Percentiles rank a stretch among this genome's conserved stretches.
Conservation (phyloP, 2,797 vertebrate genomes). For the Micrastur ruficollis region DNA sequence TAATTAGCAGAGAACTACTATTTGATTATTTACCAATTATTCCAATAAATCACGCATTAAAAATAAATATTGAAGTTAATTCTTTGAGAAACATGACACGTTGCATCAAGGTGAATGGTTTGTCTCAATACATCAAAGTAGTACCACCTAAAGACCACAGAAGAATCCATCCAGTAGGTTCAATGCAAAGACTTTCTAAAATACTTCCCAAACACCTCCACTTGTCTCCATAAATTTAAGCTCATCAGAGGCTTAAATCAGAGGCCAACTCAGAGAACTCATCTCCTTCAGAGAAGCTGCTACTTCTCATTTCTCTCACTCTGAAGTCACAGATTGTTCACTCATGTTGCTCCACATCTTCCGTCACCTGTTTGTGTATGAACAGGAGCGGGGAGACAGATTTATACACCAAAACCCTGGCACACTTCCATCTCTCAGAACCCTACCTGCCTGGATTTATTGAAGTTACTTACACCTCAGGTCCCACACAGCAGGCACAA, state of each 20-base stretch:
- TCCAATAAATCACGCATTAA: neutral
- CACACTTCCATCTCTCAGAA: neutral
- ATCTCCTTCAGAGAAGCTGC: neutral
- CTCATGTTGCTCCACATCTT: neutral
- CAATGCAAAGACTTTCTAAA: neutral
- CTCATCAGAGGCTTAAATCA: neutral
- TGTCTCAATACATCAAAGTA: neutral
- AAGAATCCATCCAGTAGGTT: neutral
- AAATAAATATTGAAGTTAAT: neutral
- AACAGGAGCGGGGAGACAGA: neutral
- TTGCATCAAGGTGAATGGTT: neutral
- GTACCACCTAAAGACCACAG: neutral
- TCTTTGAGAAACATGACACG: neutral
- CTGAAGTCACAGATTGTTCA: neutral
- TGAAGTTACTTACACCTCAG: neutral
- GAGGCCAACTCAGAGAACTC: neutral
- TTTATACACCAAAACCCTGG: neutral
- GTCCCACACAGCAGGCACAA: neutral
- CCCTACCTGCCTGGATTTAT: neutral
- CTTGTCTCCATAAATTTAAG: neutral
- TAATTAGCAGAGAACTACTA: neutral
- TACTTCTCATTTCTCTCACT: neutral
- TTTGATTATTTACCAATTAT: neutral
- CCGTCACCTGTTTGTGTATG: neutral
- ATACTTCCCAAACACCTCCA: neutral